A percentile compares a stretch with the other conserved stretches of the same genome.
These are phyloP conservation scores for Malthinus flaveolus DNA, from an alignment of 2,888 invertebrate species.

Conservation along the genomic window DNA sequence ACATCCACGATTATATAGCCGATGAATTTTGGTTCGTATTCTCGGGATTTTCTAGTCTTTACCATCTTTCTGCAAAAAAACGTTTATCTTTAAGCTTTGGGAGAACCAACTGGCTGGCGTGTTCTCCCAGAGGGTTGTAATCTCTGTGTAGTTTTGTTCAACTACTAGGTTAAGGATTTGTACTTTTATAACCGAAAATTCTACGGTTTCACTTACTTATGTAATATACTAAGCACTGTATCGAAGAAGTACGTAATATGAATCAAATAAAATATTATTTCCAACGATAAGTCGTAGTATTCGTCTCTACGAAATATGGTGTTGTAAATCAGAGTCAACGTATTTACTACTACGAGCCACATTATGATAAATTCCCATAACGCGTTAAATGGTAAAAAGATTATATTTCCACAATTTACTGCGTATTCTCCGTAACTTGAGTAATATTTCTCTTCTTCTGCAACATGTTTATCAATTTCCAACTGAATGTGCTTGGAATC, in stretches of 20 bases:
- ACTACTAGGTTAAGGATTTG: no score
- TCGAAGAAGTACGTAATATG: slow-evolving; percentile 20
- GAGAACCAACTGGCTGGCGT: no score
- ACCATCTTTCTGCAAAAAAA: slow-evolving; percentile 16
- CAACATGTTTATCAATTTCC: no score
- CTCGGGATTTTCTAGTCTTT: slow-evolving; percentile 12
- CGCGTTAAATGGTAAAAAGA: slow-evolving; percentile 30
- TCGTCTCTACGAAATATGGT: background rate
- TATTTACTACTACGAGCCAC: slow-evolving; percentile 14
- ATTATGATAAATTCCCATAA: slow-evolving; percentile 22
- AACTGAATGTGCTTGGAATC: no score
- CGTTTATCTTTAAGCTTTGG: no score
- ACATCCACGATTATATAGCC: slow-evolving; percentile 17
- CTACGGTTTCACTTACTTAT: slow-evolving; percentile 18
- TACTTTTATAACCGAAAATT: no score
- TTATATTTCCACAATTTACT: slow-evolving; percentile 26
- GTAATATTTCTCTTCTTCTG: background rate
- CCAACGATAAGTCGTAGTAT: background rate
- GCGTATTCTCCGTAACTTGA: slow-evolving; percentile 6
- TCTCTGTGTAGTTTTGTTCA: no score
- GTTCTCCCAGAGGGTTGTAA: no score
- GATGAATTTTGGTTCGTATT: slow-evolving; percentile 18
- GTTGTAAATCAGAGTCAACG: slow-evolving; percentile 18
- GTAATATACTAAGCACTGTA: slow-evolving; percentile 18
- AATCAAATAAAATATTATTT: slow-evolving; percentile 9